Evolutionary conservation across 2,888 invertebrate species (phyloP), one percentile per base, ranked within the genome.

Genomic region (Mayetiola destructor): DNA sequence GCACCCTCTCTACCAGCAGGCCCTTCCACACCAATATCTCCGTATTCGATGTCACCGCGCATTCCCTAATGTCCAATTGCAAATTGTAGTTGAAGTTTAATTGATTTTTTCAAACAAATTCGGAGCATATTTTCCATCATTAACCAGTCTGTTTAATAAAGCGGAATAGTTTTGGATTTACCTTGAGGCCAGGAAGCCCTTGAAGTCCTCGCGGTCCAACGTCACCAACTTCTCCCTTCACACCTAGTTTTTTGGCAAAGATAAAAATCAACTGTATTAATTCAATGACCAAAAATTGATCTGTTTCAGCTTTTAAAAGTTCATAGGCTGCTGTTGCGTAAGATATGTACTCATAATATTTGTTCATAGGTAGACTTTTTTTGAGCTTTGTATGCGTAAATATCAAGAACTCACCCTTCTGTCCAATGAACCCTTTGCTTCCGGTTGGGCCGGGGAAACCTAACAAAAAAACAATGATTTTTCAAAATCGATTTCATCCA

Each of bases 131-230:
- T n/a, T n/a, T n/a, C n/a, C n/a, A n/a, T n/a, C n/a, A n/a, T n/a
- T n/a, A n/a, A n/a, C n/a, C n/a, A n/a, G n/a, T n/a, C n/a, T n/a
- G n/a, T n/a, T n/a, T n/a, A n/a, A 3, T 20, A 18, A 18, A 8
- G 4, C 23, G 23, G 23, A 42, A 42, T 23, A 12, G 16, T 63
- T 14, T 8, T 36, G 36, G 5, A 12, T 0, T 10, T 39, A 54
- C 85, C 86, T 54, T 77, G n/a, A 66, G 64, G 21, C 87, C 87
- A 56, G 72, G 70, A 30, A 59, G 54, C 14, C 80, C 80, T 14
- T 68, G 67, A 21, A 59, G 61, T 0, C 80, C 80, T 55, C 70
- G 66, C 2, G 64, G 64, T 14, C 80, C 80, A 8, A 64, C 65
- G 6, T 64, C 61, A n/a, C 82, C 82, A 39, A 68, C 59, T 30